Base-by-base conservation (phyloP, 2,113 vertebrate species). In the Dromiciops gliroides region DNA sequence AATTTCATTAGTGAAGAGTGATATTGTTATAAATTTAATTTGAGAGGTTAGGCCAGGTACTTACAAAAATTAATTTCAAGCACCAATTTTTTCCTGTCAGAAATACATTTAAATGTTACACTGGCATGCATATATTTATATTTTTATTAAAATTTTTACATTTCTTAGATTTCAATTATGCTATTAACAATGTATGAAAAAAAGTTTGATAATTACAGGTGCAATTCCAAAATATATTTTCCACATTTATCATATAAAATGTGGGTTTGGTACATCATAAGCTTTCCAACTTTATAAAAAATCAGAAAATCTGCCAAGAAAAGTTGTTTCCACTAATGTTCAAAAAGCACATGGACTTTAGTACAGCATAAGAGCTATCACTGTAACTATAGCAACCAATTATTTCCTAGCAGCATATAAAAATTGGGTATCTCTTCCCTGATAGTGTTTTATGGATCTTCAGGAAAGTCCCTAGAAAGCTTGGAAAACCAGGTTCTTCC, bases 291-390 rank as follows among this genome's bases (percentile, higher is more conserved):
- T 83, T 28, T 49, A n/a, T 23, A 90, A 92, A 52, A 56, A 88
- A 94, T 28, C n/a, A 97, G 91, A 91, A 92, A 75, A 83, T 83
- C 19, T 93, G 47, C 44, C 48, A 94, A 3, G 22, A 94, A 95
- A 94, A 94, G 26, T 24, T 95, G 53, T 91, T 96, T 94, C 92
- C 88, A 94, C 31, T 90, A 14, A 83, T 83, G 67, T 83, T 83
- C n/a, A 83, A 83, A 16, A 83, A 83, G 37, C 7, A 67, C 37
- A 83, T 22, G 16, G 37, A 44, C 19, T n/a, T 83, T n/a, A 67
- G 31, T 67, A 83, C 7, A 83, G n/a, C 5, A 22, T 75, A 83
- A 83, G 67, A 44, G 37, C n/a, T 22, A 23, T 11, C 28, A 67
- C 56, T 31, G 31, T 31, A 67, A 67, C 31, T 44, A 83, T 8